A percentile compares a stretch with the other conserved stretches of the same genome.
Evolutionary conservation across 2,797 vertebrate species (phyloP).

Genomic region (Enteromius afrohamiltoni): DNA sequence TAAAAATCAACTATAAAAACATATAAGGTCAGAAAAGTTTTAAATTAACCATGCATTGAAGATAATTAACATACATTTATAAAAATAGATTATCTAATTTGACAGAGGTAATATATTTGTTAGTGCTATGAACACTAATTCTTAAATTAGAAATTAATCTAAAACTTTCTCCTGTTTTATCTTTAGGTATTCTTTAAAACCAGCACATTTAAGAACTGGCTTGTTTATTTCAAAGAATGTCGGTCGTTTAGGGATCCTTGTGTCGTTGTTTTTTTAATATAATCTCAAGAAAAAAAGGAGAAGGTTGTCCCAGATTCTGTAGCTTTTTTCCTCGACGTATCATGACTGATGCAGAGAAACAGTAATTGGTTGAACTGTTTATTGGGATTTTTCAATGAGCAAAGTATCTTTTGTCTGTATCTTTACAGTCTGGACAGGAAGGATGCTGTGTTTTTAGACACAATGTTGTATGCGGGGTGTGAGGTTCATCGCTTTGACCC

Average conservation of each 20-base stretch:
- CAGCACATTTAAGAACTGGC: neutral
- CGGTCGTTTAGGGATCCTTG: neutral
- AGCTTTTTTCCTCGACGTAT: neutral
- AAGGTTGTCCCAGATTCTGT: conserved; percentile 20
- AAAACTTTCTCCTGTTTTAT: neutral
- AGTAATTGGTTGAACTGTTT: neutral
- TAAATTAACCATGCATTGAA: neutral
- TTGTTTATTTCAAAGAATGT: neutral
- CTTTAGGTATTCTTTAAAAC: neutral
- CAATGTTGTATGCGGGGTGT: conserved; percentile 70
- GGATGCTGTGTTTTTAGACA: conserved; percentile 74
- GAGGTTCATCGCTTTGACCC: conserved; percentile 81
- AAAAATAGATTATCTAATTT: neutral
- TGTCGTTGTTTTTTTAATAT: conserved; percentile 1
- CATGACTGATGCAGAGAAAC: conserved; percentile 3
- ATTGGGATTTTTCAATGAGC: neutral
- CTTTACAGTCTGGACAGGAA: conserved; percentile 73
- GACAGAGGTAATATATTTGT: neutral
- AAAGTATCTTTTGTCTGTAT: conserved; percentile 51
- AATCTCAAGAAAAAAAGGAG: neutral
- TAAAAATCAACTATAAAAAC: neutral
- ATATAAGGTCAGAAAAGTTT: neutral
- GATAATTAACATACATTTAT: neutral
- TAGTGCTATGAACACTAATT: neutral
- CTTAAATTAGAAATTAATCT: neutral